Evolutionary conservation across 2,113 vertebrate species (phyloP).

Genomic region (Carassius auratus): DNA sequence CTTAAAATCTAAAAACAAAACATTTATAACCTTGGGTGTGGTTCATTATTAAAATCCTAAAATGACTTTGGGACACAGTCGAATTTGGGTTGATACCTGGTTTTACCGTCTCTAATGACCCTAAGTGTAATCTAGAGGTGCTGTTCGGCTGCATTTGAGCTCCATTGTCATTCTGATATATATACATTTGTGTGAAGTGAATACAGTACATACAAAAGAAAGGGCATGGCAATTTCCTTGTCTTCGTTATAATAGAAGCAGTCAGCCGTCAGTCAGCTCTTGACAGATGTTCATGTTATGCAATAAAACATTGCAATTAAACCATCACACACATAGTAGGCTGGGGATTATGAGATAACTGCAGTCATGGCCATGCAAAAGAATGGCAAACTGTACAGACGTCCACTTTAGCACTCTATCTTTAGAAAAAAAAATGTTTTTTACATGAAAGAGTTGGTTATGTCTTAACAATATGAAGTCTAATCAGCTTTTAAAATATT

Average conservation of each 20-base stretch:
- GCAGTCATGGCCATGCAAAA: background rate
- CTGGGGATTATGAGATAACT: constrained; percentile 18
- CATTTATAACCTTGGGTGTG: constrained; percentile 1
- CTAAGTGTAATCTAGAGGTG: background rate
- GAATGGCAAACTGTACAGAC: background rate
- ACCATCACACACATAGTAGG: background rate
- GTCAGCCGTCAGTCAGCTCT: background rate
- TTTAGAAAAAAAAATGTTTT: background rate
- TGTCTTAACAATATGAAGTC: too few relatives aligned
- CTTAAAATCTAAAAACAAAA: background rate
- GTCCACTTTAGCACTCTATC: background rate
- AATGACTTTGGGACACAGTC: background rate
- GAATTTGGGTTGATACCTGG: background rate
- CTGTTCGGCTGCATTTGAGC: background rate
- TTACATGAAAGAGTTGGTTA: background rate
- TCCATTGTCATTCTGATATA: background rate
- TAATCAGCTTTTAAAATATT: too few relatives aligned
- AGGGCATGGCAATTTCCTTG: constrained; percentile 29
- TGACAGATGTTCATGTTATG: constrained; percentile 23
- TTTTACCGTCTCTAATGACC: background rate
- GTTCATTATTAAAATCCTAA: background rate
- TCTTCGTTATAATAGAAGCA: constrained; percentile 11
- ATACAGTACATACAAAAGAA: background rate
- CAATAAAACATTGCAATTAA: constrained; percentile 23
- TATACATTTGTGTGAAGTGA: background rate